phyloP scores from a whole-genome alignment of 2,888 invertebrate species.

The Plebejus anna region DNA sequence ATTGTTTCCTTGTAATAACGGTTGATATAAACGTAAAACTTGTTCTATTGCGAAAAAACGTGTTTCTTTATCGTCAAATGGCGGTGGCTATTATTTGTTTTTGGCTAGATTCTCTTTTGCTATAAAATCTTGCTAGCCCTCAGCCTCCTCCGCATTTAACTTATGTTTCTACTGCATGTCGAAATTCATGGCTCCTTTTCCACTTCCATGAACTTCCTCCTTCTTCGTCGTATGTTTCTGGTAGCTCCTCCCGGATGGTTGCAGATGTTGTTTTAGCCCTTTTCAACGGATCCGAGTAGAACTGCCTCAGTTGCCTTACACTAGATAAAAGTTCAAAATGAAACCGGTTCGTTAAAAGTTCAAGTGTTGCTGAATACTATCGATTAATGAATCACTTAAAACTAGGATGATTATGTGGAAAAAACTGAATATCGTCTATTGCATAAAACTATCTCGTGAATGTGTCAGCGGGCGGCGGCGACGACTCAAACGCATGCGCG shows the following conservation, averaged over 20 bases:
- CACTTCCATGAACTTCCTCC: conserved; percentile 58
- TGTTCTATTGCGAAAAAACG: conserved; percentile 82
- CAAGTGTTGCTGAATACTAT: conserved; percentile 79
- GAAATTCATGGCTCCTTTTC: conserved; percentile 59
- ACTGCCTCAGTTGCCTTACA: conserved; percentile 75
- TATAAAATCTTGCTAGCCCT: conserved; percentile 72
- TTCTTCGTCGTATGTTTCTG: conserved; percentile 54
- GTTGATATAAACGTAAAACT: conserved; percentile 81
- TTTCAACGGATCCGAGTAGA: conserved; percentile 69
- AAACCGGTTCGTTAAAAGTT: conserved; percentile 71
- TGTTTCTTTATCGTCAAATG: conserved; percentile 81
- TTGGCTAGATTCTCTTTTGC: conserved; percentile 66
- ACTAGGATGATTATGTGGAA: conserved; percentile 72
- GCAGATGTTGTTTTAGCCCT: conserved; percentile 69
- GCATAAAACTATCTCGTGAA: conserved; percentile 76
- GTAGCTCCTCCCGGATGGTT: conserved; percentile 73
- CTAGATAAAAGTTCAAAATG: conserved; percentile 71
- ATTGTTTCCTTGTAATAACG: conserved; percentile 79
- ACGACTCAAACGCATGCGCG: conserved; percentile 71
- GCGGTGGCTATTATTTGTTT: conserved; percentile 67
- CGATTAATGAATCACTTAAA: conserved; percentile 71
- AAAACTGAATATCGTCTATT: conserved; percentile 73
- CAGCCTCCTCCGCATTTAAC: conserved; percentile 74
- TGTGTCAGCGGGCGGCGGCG: conserved; percentile 72
- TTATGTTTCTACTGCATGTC: conserved; percentile 61